Percentiles rank a stretch among this genome's conserved stretches.
Conservation (phyloP, 2,888 invertebrate genomes). For the Phorcus lineatus region DNA sequence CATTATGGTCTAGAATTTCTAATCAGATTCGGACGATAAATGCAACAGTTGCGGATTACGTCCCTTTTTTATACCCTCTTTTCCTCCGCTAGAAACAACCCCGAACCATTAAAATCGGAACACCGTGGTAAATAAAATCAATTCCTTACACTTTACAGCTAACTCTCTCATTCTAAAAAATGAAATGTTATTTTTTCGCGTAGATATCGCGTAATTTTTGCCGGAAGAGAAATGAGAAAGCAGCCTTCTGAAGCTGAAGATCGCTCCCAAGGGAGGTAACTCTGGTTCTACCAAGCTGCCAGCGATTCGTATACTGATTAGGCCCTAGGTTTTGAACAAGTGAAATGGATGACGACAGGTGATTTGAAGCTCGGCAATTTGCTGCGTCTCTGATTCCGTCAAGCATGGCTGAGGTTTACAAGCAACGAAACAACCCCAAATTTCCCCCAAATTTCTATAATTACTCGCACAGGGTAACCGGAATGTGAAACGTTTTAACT, state of each 20-base stretch:
- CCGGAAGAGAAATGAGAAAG: slow-evolving; percentile 19
- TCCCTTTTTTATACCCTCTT: background rate
- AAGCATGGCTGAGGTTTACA: slow-evolving; percentile 35
- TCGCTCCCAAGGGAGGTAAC: slow-evolving; percentile 11
- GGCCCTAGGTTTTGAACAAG: background rate
- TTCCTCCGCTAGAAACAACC: background rate
- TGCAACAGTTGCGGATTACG: slow-evolving; percentile 19
- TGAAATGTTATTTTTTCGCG: slow-evolving; percentile 6
- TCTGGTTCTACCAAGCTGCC: background rate
- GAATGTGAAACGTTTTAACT: slow-evolving; percentile 22
- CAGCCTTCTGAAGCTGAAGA: background rate
- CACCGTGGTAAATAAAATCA: slow-evolving; percentile 17
- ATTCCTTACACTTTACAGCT: slow-evolving; percentile 14
- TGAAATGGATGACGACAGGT: slow-evolving; percentile 35
- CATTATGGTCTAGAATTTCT: slow-evolving; percentile 23
- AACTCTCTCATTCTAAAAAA: slow-evolving; percentile 14
- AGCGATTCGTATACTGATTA: slow-evolving; percentile 13
- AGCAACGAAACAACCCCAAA: slow-evolving; percentile 39
- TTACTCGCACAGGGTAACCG: slow-evolving; percentile 26
- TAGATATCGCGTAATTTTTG: slow-evolving; percentile 14
- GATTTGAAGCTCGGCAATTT: slow-evolving; percentile 24
- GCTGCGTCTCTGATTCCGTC: slow-evolving; percentile 27
- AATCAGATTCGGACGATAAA: slow-evolving; percentile 24
- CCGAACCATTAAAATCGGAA: background rate
- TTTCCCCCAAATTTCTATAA: slow-evolving; percentile 33